Conservation (phyloP, 2,888 invertebrate species). For the Tenthredo amoena region DNA sequence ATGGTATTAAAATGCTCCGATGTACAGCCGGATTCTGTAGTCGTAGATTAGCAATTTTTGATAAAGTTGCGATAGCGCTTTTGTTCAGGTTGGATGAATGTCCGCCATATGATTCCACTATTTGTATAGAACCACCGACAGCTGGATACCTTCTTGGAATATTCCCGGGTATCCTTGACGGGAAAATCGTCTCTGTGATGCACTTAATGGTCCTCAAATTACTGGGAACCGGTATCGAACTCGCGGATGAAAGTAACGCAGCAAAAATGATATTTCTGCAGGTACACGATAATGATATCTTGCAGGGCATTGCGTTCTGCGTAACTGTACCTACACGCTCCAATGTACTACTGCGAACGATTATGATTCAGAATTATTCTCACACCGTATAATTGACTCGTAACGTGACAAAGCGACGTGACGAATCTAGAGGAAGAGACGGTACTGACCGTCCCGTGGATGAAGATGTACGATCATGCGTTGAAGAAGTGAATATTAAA, state of each 20-base stretch:
- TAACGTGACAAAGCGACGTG: constrained; percentile 33
- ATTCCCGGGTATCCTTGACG: neutral
- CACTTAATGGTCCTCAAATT: neutral
- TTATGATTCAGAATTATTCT: neutral
- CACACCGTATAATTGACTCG: neutral
- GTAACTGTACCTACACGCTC: neutral
- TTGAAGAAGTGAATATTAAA: neutral
- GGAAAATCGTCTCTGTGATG: neutral
- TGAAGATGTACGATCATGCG: constrained; percentile 60
- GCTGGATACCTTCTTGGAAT: neutral
- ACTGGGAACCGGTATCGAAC: constrained; percentile 58
- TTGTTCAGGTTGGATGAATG: neutral
- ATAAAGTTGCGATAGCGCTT: constrained; percentile 60
- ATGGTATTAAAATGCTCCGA: neutral
- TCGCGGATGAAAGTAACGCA: neutral
- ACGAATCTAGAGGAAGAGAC: constrained; percentile 39
- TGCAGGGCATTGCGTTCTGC: neutral
- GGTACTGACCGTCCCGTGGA: constrained; percentile 64
- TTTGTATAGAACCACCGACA: neutral
- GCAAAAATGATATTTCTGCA: neutral
- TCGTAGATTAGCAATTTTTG: constrained; percentile 66
- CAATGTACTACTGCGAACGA: neutral
- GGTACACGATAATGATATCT: neutral
- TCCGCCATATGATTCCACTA: neutral
- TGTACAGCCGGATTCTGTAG: constrained; percentile 39